Percentiles rank a stretch among this genome's conserved stretches.
These are phyloP conservation scores for Drosophila infuscata DNA, from an alignment of 2,888 invertebrate species.

Conservation along the genomic window DNA sequence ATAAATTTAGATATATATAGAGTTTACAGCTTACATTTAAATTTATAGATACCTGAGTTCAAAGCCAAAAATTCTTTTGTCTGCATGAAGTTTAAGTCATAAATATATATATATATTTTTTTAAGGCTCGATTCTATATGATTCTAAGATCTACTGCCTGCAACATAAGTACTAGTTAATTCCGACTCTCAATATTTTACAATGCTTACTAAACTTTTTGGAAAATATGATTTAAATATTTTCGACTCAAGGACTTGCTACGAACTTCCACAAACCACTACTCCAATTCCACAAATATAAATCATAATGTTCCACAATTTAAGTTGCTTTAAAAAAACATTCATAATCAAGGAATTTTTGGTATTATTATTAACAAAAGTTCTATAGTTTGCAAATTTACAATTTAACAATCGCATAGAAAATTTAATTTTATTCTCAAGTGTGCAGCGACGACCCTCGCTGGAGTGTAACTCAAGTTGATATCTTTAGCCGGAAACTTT, in stretches of 20 bases:
- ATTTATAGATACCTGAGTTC: background rate
- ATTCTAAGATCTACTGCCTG: background rate
- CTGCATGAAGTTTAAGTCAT: background rate
- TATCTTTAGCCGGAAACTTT: constrained; percentile 53
- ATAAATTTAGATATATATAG: background rate
- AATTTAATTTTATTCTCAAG: background rate
- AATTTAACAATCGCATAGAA: background rate
- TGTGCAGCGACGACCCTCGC: constrained; percentile 42
- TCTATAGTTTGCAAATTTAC: background rate
- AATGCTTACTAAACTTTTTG: background rate
- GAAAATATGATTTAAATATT: background rate
- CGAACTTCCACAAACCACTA: background rate
- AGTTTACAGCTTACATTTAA: background rate
- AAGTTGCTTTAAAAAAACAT: background rate
- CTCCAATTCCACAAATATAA: background rate
- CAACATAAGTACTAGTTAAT: background rate
- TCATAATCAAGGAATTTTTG: background rate
- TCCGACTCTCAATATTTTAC: background rate
- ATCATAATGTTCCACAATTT: background rate
- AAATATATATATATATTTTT: background rate
- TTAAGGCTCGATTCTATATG: background rate
- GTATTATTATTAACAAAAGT: background rate
- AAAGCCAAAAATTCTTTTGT: too few relatives aligned
- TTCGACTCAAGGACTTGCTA: background rate
- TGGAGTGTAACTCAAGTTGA: constrained; percentile 45